Percentiles rank a stretch among this genome's conserved stretches.
phyloP scores from a whole-genome alignment of 2,888 invertebrate species.

The Dugesia japonica region DNA sequence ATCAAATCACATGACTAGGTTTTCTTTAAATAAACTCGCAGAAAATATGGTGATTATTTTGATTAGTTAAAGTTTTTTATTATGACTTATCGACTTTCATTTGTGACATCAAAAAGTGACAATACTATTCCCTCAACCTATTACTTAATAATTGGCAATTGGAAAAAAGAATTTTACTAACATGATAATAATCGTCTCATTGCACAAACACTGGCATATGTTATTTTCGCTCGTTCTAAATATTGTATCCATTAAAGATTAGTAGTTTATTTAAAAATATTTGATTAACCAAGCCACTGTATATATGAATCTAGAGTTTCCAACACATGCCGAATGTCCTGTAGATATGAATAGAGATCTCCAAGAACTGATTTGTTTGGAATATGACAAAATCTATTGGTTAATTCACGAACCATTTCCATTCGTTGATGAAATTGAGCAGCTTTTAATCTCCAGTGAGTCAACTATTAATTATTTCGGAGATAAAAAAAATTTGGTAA shows the following conservation, averaged over 20 bases:
- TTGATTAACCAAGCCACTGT: constrained; percentile 68
- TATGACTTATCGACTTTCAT: no score
- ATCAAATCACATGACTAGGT: no score
- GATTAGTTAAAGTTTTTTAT: no score
- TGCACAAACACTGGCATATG: constrained; percentile 9
- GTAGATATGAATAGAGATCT: constrained; percentile 81
- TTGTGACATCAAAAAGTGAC: no score
- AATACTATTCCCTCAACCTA: no score
- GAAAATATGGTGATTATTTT: no score
- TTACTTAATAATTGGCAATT: no score
- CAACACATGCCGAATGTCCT: constrained; percentile 79
- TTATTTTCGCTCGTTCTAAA: constrained; percentile 12
- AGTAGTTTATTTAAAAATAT: background rate
- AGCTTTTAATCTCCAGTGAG: constrained; percentile 25
- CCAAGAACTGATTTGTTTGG: constrained; percentile 60
- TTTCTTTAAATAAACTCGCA: no score
- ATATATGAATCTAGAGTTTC: constrained; percentile 74
- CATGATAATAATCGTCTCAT: constrained; percentile 10
- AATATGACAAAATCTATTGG: constrained; percentile 39
- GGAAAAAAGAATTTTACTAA: no score
- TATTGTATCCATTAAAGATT: no score
- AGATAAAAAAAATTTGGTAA: no score
- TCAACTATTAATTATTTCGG: background rate
- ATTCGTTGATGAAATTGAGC: constrained; percentile 5
- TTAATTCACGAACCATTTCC: constrained; percentile 17